phyloP scores from a whole-genome alignment of 1,140 invertebrate species.

The Vanessa tameamea region DNA sequence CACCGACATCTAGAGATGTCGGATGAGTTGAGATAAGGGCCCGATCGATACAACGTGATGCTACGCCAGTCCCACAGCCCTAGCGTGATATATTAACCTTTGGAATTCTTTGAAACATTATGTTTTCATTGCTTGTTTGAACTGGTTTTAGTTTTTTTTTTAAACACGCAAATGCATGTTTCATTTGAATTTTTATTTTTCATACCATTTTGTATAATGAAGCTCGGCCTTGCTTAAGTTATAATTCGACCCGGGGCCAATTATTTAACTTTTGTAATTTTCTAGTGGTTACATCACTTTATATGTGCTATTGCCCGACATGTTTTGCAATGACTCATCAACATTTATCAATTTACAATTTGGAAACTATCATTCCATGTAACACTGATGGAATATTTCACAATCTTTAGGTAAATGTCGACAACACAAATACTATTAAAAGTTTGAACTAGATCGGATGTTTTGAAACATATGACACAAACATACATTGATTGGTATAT shows the following conservation, averaged over 20 bases:
- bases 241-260: not conserved
- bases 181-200: not conserved
- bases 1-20: slow-evolving; percentile 4
- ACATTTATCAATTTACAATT: too few relatives aligned
- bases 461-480: too few relatives aligned
- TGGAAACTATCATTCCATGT: too few relatives aligned
- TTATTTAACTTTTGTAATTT: slow-evolving; percentile 3
- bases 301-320: not conserved
- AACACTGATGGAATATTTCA: too few relatives aligned
- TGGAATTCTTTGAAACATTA: slow-evolving; percentile 15
- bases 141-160: not conserved
- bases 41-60: slow-evolving; percentile 20
- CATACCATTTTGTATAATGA: not conserved
- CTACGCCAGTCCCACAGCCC: not conserved
- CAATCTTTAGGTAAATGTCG: too few relatives aligned
- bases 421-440: too few relatives aligned
- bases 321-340: too few relatives aligned
- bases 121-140: not conserved
- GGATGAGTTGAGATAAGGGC: slow-evolving; percentile 18
- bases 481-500: too few relatives aligned
- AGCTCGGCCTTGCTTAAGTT: not conserved
- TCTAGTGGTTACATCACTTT: not conserved
- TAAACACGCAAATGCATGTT: not conserved
- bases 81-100: slow-evolving; percentile 14
- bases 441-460: too few relatives aligned